phyloP scores from a whole-genome alignment of 2,113 vertebrate species.

The Reinhardtius hippoglossoides region DNA sequence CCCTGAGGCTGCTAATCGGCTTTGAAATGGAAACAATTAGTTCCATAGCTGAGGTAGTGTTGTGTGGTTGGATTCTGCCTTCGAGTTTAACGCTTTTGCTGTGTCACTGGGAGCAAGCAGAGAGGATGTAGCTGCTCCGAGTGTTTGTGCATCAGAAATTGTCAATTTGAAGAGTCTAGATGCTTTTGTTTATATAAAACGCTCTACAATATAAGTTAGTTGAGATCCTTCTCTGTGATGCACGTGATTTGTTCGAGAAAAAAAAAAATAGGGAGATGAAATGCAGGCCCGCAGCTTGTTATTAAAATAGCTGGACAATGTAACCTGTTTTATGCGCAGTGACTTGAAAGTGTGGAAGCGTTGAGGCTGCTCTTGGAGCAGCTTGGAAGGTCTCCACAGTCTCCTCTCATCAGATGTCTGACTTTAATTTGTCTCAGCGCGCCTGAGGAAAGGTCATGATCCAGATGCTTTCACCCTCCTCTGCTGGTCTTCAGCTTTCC shows the following conservation, averaged over 20 bases:
- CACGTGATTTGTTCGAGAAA: neutral
- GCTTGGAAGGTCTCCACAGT: constrained; percentile 70
- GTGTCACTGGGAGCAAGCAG: constrained; percentile 46
- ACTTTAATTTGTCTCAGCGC: constrained; percentile 79
- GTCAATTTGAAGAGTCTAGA: neutral
- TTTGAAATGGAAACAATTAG: constrained; percentile 79
- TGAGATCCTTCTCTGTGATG: neutral
- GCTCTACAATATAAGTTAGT: neutral
- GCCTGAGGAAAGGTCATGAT: constrained; percentile 81
- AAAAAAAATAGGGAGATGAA: constrained; percentile 2
- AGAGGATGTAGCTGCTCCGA: constrained; percentile 8
- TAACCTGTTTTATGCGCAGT: constrained; percentile 63
- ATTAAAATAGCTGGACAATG: constrained; percentile 57
- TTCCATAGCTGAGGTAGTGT: constrained; percentile 62
- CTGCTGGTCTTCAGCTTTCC: constrained; percentile 67
- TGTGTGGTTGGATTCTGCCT: constrained; percentile 45
- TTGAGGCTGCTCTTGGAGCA: constrained; percentile 54
- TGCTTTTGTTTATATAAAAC: neutral
- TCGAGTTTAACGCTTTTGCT: constrained; percentile 29
- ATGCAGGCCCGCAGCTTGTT: constrained; percentile 38
- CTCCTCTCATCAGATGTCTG: constrained; percentile 76
- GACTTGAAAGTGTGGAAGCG: constrained; percentile 63
- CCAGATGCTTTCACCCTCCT: constrained; percentile 74
- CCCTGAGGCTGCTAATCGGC: constrained; percentile 71
- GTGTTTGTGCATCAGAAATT: constrained; percentile 7